Percentiles rank a stretch among this genome's conserved stretches.
These are phyloP conservation scores for Melierax canorus DNA, from an alignment of 2,113 vertebrate species.

Conservation along the genomic window DNA sequence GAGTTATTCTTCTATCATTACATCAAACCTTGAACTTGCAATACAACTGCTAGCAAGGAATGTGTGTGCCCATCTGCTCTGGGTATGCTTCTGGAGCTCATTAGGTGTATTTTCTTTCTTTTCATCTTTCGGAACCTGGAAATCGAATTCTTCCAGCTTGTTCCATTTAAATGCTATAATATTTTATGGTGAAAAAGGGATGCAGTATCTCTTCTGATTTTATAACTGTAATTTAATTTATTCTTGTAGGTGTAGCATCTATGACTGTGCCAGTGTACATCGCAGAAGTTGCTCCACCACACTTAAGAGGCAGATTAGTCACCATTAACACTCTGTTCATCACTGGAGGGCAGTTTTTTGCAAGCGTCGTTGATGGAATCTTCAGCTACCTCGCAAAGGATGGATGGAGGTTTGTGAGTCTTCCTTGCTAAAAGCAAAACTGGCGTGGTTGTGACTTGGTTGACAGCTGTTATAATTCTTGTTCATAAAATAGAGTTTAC, in stretches of 20 bases:
- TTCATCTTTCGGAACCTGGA: not conserved
- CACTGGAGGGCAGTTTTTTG: slow-evolving; percentile 96
- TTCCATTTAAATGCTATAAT: not conserved
- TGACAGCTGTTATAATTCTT: not conserved
- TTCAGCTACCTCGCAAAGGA: slow-evolving; percentile 89
- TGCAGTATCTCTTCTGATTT: not conserved
- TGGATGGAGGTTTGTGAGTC: slow-evolving; percentile 88
- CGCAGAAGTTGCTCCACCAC: slow-evolving; percentile 90
- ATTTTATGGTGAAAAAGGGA: not conserved
- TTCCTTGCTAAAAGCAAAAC: not conserved
- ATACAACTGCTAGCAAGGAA: not conserved
- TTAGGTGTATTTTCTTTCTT: not conserved
- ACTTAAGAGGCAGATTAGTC: slow-evolving; percentile 90
- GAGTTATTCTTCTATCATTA: not conserved
- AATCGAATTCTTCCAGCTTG: not conserved
- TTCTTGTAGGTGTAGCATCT: slow-evolving; percentile 85
- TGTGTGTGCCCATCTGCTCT: not conserved
- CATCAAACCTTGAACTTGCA: not conserved
- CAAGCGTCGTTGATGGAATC: slow-evolving; percentile 88
- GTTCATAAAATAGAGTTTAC: not conserved
- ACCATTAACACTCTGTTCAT: slow-evolving; percentile 94
- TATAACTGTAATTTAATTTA: not conserved
- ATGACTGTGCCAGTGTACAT: slow-evolving; percentile 99
- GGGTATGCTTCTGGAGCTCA: not conserved
- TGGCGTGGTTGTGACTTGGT: fast-evolving